Conservation (phyloP, 2,888 invertebrate genomes). For the Unio pictorum region DNA sequence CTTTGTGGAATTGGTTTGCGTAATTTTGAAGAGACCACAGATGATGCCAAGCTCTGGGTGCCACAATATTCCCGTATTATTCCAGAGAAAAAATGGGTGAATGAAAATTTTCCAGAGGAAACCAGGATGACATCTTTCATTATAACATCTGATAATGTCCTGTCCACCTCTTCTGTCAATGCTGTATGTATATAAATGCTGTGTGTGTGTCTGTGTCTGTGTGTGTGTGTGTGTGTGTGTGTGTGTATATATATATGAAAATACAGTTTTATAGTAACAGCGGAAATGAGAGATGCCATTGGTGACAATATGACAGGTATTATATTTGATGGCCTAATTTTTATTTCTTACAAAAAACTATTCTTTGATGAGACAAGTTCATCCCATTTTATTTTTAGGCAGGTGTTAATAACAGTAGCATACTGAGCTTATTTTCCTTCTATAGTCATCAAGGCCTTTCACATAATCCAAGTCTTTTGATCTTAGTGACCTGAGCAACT, state of each 20-base stretch:
- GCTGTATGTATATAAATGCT: conserved; percentile 39
- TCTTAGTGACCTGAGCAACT: too few relatives aligned
- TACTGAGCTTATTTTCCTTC: too few relatives aligned
- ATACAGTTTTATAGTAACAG: background rate
- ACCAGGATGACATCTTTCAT: conserved; percentile 52
- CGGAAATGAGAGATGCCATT: too few relatives aligned
- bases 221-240: background rate
- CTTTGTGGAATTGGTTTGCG: conserved; percentile 56
- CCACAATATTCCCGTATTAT: conserved; percentile 50
- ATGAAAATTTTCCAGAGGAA: conserved; percentile 46
- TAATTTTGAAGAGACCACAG: conserved; percentile 48
- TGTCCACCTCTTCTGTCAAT: conserved; percentile 40
- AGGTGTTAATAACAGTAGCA: too few relatives aligned
- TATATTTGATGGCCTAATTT: too few relatives aligned
- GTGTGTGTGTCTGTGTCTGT: too few relatives aligned
- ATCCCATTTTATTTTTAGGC: too few relatives aligned
- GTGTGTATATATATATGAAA: background rate
- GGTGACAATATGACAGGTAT: too few relatives aligned
- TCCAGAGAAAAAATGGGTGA: conserved; percentile 53
- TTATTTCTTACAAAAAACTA: too few relatives aligned
- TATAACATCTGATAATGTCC: conserved; percentile 37
- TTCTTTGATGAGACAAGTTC: too few relatives aligned
- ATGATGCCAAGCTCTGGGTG: conserved; percentile 60
- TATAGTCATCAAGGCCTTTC: too few relatives aligned
- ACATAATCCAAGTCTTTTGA: too few relatives aligned